Evolutionary conservation across 2,888 invertebrate species (phyloP), one percentile per base, ranked within the genome.

Genomic region (Lucinisca nassula): DNA sequence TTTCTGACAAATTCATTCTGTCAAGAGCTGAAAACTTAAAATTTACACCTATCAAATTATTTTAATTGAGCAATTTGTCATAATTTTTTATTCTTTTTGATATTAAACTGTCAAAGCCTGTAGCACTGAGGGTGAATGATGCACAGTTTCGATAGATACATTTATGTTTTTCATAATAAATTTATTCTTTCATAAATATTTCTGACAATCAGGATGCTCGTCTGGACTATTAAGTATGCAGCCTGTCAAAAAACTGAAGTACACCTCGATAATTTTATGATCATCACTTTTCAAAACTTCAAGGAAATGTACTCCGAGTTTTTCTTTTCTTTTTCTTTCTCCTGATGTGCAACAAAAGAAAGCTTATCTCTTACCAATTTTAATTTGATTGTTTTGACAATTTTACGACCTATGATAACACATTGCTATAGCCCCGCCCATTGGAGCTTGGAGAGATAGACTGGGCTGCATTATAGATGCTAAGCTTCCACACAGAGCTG

Each of bases 91-190:
- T 58, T 51, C 17, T 12, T 38, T 82, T 38, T 76, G 80, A 79
- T 79, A 84, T 89, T 84, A 89, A 89, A 73, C 84, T 89, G 89
- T 86, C 89, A 89, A 86, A 86, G 67, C 21, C 4, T 73, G 79
- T 38, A 61, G 86, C 55, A 32, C 72, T 49, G 77, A 77, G 76
- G 30, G 70, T 82, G 86, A 86, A 84, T 86, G 89, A 89, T 84
- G 79, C 76, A 89, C 82, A 82, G 79, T 72, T 79, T 73, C n/a
- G 49, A 77, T 86, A 77, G 84, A 86, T 76, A 70, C 74, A 84
- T 86, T 84, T 82, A 82, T 77, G 73, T 82, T 89, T 86, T 89
- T 88, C 70, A 79, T 82, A 79, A 86, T 85, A 89, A 87, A 89
- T 84, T 83, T 88, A 67, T 67, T 67, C 67, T 67, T 67, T 67